Evolutionary conservation across 1,140 invertebrate species (phyloP).

Genomic region (Sinella curviseta): DNA sequence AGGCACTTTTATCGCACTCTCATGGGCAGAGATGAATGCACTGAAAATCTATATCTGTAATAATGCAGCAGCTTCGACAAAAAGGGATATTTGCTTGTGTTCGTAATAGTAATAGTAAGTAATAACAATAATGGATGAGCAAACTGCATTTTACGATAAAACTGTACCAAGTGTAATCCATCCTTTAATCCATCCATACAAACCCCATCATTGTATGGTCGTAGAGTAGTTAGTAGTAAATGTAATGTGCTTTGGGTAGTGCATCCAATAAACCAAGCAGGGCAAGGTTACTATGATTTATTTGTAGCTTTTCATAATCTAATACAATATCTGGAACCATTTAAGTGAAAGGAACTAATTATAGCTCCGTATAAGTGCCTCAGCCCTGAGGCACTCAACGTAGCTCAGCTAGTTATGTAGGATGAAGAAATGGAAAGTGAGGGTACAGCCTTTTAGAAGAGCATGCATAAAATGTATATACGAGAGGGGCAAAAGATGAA

Average conservation of each 20-base stretch:
- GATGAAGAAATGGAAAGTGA: slow-evolving; percentile 9
- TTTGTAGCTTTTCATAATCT: background rate
- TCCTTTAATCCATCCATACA: too few relatives aligned
- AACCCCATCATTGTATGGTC: too few relatives aligned
- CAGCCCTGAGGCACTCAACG: background rate
- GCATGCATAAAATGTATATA: background rate
- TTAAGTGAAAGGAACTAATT: slow-evolving; percentile 18
- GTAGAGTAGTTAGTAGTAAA: background rate
- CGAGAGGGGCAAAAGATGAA: background rate
- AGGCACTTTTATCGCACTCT: too few relatives aligned
- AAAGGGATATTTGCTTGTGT: too few relatives aligned
- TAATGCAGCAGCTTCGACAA: too few relatives aligned
- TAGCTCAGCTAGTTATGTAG: background rate
- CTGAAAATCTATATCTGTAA: too few relatives aligned
- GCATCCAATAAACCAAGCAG: background rate
- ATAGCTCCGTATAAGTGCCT: slow-evolving; percentile 1
- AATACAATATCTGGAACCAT: slow-evolving; percentile 9
- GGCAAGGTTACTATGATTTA: background rate
- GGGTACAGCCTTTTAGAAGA: background rate
- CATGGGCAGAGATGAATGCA: too few relatives aligned
- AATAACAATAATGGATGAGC: too few relatives aligned
- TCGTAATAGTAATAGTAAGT: too few relatives aligned
- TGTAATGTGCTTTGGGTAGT: background rate
- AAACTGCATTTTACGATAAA: too few relatives aligned
- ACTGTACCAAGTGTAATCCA: too few relatives aligned